Base-by-base conservation (phyloP, 2,113 vertebrate genomes). In the Theristicus caerulescens region DNA sequence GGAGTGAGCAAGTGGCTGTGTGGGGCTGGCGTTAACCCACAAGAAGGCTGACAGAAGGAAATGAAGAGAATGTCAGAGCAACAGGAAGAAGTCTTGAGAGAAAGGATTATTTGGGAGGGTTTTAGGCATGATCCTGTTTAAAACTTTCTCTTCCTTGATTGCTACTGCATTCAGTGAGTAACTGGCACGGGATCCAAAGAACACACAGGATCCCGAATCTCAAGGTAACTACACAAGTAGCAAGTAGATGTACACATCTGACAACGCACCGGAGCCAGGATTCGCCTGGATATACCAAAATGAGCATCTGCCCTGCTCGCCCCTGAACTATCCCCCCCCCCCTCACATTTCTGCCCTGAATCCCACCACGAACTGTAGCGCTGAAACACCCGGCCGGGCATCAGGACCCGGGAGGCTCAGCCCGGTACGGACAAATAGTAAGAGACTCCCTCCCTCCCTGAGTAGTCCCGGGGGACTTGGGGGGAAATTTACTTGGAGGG, bases 1-100 rank as follows among this genome's bases (percentile, higher is more conserved):
- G 6, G 31, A 34, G 10, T 0, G 22, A 69, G 44, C 0, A 7
- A 66, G 46, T 0, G 0, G n/a, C 32, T 18, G 25, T 4, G 16
- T 7, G 42, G 34, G 13, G 24, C 19, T 4, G 19, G n/a, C 36
- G 4, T 16, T 36, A 42, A 11, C 3, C 58, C 51, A 7, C 19
- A 10, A 42, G 38, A 15, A 18, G 14, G n/a, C 38, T 38, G 34
- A 9, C 2, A 32, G 42, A 21, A 6, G 44, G 54, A 61, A 38
- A 7, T 2, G 5, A 38, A 36, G 62, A 47, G 32, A 57, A 73
- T 1, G 12, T 34, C 58, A 24, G n/a, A 47, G 14, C 11, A 29
- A 7, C 16, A n/a, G 24, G 40, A 47, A 52, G 8, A 44, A 17
- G 7, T 7, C 11, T 16, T 16, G 49, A 20, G 34, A 62, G 27